These are phyloP conservation scores for Dryococelus australis DNA, from an alignment of 2,888 invertebrate genomes.

Conservation along the genomic window DNA sequence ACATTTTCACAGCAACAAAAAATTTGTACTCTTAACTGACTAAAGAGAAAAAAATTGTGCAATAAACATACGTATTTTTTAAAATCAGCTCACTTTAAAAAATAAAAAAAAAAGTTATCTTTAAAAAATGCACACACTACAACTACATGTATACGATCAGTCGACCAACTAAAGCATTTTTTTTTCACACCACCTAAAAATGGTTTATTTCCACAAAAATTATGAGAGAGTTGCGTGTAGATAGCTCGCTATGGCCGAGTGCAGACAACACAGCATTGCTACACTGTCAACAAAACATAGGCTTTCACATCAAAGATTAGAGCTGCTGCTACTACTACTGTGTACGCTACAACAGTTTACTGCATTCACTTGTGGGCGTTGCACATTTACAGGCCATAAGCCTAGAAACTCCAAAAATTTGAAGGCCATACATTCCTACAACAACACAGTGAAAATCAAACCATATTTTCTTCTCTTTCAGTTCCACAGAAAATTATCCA, in stretches of 20 bases:
- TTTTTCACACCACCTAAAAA: background rate
- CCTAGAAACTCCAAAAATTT: too few species aligned
- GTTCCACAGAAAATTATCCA: too few species aligned
- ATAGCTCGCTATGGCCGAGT: background rate
- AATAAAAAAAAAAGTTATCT: background rate
- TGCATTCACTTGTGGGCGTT: background rate
- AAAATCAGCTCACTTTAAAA: background rate
- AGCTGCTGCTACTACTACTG: background rate
- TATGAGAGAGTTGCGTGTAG: background rate
- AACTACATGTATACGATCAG: background rate
- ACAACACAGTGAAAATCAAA: too few species aligned
- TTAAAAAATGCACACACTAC: background rate
- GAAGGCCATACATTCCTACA: too few species aligned
- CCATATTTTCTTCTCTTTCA: too few species aligned
- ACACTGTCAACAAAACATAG: background rate
- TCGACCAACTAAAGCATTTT: conserved; percentile 16
- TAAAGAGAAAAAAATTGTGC: conserved; percentile 20
- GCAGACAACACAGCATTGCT: too few species aligned
- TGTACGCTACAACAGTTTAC: background rate
- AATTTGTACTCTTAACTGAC: conserved; percentile 30
- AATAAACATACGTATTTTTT: background rate
- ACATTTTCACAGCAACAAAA: conserved; percentile 19
- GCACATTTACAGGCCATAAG: too few species aligned
- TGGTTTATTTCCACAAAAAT: background rate
- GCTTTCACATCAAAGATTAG: background rate